Percentiles rank a stretch among this genome's conserved stretches.
These are phyloP conservation scores for Amiota minor DNA, from an alignment of 2,888 invertebrate genomes.

Conservation along the genomic window DNA sequence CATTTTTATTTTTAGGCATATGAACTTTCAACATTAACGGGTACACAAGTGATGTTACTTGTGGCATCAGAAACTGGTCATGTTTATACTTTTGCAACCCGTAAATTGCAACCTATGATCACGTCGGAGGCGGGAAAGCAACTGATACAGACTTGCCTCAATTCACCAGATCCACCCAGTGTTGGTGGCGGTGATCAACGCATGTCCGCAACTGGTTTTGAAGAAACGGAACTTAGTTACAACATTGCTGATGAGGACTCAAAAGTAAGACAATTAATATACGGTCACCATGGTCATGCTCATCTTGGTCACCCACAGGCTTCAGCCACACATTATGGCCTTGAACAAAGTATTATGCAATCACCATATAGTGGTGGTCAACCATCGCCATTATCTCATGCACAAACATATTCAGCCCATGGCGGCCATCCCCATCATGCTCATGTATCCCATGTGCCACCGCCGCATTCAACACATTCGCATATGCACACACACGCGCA, in stretches of 20 bases:
- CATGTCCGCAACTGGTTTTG: constrained; percentile 98
- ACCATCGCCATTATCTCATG: constrained; percentile 80
- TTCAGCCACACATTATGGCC: constrained; percentile 77
- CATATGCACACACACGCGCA: constrained; percentile 86
- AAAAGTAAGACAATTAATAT: constrained; percentile 98
- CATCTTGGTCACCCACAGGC: constrained; percentile 80
- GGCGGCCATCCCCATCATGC: constrained; percentile 76
- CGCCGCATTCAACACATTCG: constrained; percentile 76
- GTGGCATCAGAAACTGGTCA: constrained; percentile 99
- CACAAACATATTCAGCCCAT: constrained; percentile 73
- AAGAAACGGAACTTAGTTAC: constrained; percentile 98
- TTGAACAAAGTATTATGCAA: constrained; percentile 84
- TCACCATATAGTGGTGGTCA: constrained; percentile 76
- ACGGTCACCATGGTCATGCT: constrained; percentile 82
- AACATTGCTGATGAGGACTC: constrained; percentile 95
- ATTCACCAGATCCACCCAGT: constrained; percentile 93
- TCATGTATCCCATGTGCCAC: constrained; percentile 79
- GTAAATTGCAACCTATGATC: constrained; percentile 99
- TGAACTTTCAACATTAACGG: constrained; percentile 98
- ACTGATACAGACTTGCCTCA: constrained; percentile 98
- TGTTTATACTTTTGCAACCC: constrained; percentile 99
- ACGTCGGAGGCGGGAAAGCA: constrained; percentile 97
- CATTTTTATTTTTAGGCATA: constrained; percentile 86
- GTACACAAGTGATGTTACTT: constrained; percentile 99
- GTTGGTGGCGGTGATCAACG: constrained; percentile 88